A percentile compares a stretch with the other conserved stretches of the same genome.
Evolutionary conservation across 2,797 vertebrate species (phyloP).

Genomic region (Karalla daura): DNA sequence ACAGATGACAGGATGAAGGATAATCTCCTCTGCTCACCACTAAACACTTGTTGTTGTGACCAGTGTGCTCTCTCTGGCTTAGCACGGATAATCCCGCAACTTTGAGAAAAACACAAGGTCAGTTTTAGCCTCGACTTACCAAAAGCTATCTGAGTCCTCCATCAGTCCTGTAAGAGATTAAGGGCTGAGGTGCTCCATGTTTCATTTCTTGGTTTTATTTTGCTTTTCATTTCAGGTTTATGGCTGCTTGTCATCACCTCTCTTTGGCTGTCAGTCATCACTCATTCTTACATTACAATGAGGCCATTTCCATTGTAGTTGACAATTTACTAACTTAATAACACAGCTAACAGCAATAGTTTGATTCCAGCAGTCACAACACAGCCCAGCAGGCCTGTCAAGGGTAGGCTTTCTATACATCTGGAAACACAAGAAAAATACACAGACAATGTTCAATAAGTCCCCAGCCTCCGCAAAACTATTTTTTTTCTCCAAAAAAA

Average conservation of each 20-base stretch:
- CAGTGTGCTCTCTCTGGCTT: conserved; percentile 56
- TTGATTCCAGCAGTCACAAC: neutral
- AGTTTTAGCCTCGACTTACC: conserved; percentile 14
- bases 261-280: neutral
- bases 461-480: too few species aligned
- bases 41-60: conserved; percentile 40
- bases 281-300: neutral
- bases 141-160: conserved; percentile 19
- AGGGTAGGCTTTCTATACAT: neutral
- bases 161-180: conserved; percentile 35
- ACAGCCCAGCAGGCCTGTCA: neutral
- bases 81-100: conserved; percentile 67
- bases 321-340: conserved; percentile 2
- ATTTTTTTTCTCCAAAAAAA: too few species aligned
- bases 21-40: conserved; percentile 46
- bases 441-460: neutral
- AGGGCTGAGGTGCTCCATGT: conserved; percentile 11
- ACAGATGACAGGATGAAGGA: conserved; percentile 28
- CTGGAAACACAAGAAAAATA: neutral
- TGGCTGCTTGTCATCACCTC: conserved; percentile 12
- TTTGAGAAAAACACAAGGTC: conserved; percentile 22
- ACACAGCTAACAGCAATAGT: neutral
- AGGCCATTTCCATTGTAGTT: neutral
- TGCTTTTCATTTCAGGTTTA: conserved; percentile 4
- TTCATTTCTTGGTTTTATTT: too few species aligned